phyloP scores from a whole-genome alignment of 2,113 vertebrate genomes.

The Neodontobutis hainanensis region DNA sequence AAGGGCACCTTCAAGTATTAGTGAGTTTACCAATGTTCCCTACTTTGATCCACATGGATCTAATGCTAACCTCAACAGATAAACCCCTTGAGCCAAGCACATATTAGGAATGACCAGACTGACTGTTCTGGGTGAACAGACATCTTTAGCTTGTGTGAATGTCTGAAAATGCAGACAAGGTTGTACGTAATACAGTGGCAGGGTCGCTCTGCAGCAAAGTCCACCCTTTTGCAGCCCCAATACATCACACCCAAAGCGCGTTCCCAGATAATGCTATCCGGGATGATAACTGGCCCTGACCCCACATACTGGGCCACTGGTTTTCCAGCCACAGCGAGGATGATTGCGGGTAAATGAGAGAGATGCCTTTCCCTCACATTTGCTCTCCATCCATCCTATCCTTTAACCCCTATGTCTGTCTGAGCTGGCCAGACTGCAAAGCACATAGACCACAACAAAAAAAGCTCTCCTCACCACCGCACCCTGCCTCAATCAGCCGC shows the following conservation, averaged over 20 bases:
- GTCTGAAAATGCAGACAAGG: conserved; percentile 70
- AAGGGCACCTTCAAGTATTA: conserved; percentile 56
- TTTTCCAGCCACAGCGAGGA: conserved; percentile 36
- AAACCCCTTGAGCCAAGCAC: conserved; percentile 13
- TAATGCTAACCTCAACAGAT: conserved; percentile 32
- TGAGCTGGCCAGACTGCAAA: conserved; percentile 41
- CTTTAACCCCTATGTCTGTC: conserved; percentile 62
- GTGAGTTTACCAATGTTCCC: conserved; percentile 20
- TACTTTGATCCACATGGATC: conserved; percentile 33
- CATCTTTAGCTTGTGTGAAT: conserved; percentile 65
- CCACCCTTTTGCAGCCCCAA: conserved; percentile 42
- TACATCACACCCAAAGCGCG: conserved; percentile 48
- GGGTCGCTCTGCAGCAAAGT: conserved; percentile 18
- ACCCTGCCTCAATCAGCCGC: conserved; percentile 59
- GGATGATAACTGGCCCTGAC: conserved; percentile 67
- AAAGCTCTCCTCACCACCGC: conserved; percentile 51
- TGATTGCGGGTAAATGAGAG: conserved; percentile 41
- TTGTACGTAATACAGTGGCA: conserved; percentile 72
- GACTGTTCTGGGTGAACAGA: conserved; percentile 28
- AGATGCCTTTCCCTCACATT: conserved; percentile 24
- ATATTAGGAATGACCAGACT: conserved; percentile 30
- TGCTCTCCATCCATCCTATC: conserved; percentile 44
- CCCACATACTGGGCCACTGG: conserved; percentile 34
- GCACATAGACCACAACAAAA: conserved; percentile 32
- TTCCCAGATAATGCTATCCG: conserved; percentile 79